Percentiles rank a stretch among this genome's conserved stretches.
phyloP scores from a whole-genome alignment of 1,140 invertebrate species.

The Drosophila quadrilineata region DNA sequence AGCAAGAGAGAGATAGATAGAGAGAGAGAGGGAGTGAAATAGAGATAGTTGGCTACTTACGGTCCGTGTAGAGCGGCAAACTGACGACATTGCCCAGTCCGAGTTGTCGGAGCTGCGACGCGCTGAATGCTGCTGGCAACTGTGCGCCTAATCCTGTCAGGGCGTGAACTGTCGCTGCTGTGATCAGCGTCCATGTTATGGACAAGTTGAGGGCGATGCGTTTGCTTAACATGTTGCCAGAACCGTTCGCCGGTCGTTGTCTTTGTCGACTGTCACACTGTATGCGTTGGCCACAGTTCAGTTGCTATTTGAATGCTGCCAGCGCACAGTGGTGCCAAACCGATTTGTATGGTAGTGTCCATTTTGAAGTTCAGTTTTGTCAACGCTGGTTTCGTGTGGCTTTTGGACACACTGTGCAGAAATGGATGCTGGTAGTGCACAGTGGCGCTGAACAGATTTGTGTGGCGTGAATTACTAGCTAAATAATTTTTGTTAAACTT shows the following conservation, averaged over 20 bases:
- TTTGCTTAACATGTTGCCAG: constrained; percentile 16
- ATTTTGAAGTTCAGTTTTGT: no score
- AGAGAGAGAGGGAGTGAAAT: not conserved
- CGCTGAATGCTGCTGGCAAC: no score
- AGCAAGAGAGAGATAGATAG: no score
- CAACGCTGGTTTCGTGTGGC: no score
- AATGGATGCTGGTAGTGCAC: no score
- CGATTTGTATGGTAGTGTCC: no score
- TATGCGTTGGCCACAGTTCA: constrained; percentile 22
- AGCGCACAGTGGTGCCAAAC: constrained; percentile 34
- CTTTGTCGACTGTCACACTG: constrained; percentile 15
- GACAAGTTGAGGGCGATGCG: constrained; percentile 8
- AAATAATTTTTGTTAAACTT: no score
- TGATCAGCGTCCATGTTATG: not conserved
- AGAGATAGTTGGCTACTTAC: constrained; percentile 22
- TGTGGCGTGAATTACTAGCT: no score
- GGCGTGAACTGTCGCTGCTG: not conserved
- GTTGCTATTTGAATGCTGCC: constrained; percentile 21
- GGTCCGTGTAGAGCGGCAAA: constrained; percentile 55
- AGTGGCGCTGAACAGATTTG: no score
- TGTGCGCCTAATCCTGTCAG: not conserved
- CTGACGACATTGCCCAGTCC: constrained; percentile 57
- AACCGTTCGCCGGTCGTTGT: constrained; percentile 32
- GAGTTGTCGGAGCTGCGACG: constrained; percentile 32
- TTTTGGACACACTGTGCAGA: no score